phyloP scores from a whole-genome alignment of 2,888 invertebrate species.

The Zootermopsis nevadensis region DNA sequence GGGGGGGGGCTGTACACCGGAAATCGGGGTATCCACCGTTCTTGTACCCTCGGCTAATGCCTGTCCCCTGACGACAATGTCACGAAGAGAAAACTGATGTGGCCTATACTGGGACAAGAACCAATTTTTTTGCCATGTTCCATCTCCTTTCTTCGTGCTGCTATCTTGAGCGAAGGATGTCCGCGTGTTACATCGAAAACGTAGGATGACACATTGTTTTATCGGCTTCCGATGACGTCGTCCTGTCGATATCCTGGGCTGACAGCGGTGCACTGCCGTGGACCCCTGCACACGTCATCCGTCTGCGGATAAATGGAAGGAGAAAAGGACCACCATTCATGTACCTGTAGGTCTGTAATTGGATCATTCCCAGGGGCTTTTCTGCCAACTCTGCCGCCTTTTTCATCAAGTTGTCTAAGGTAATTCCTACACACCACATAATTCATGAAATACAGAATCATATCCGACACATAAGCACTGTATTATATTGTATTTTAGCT shows the following conservation, averaged over 20 bases:
- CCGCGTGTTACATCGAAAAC: not conserved
- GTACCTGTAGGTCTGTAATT: too few species aligned
- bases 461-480: too few species aligned
- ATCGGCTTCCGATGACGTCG: conserved; percentile 35
- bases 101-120: not conserved
- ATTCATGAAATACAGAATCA: too few species aligned
- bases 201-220: conserved; percentile 33
- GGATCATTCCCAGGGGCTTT: too few species aligned
- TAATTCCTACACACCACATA: too few species aligned
- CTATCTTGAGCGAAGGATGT: conserved; percentile 10
- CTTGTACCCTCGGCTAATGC: conserved; percentile 1
- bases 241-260: conserved; percentile 19
- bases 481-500: too few species aligned
- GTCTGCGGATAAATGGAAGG: not conserved
- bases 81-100: not conserved
- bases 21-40: not conserved
- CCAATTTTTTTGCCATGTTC: not conserved
- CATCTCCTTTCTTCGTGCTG: not conserved
- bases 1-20: not conserved
- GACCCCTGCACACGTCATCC: too few species aligned
- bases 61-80: not conserved
- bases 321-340: not conserved
- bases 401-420: too few species aligned
- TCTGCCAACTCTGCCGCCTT: too few species aligned
- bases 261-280: not conserved